Evolutionary conservation across 2,797 vertebrate species (phyloP).

Genomic region (Thripadectes ignobilis): DNA sequence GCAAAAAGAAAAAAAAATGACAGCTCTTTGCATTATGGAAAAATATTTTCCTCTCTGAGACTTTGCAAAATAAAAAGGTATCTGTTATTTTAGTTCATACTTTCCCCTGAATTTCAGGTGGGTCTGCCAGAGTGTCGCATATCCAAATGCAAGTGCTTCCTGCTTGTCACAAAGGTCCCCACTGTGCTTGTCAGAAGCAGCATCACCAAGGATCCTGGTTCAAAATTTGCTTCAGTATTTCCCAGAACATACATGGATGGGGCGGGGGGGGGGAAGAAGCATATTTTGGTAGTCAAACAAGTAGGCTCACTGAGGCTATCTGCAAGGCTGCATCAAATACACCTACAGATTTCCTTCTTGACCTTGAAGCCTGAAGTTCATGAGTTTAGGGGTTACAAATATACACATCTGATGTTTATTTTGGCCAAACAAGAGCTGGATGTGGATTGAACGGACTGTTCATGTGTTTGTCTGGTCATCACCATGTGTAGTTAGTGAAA

Average conservation of each 20-base stretch:
- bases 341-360: neutral
- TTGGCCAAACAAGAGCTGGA: neutral
- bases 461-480: neutral
- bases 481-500: neutral
- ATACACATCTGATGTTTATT: neutral
- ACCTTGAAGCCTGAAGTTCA: neutral
- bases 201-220: neutral
- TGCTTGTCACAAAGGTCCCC: neutral
- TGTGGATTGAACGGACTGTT: neutral
- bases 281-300: neutral
- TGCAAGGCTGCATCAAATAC: neutral
- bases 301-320: neutral
- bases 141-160: neutral
- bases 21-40: neutral
- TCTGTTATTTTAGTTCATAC: neutral
- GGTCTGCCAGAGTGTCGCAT: neutral
- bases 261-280: neutral
- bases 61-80: neutral
- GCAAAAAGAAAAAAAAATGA: neutral
- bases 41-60: neutral
- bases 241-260: fast-evolving
- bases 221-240: neutral
- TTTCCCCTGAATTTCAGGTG: neutral
- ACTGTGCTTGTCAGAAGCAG: neutral
- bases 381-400: neutral